A percentile compares a stretch with the other conserved stretches of the same genome.
Evolutionary conservation across 2,888 invertebrate species (phyloP).

Genomic region (Torymus auratus): DNA sequence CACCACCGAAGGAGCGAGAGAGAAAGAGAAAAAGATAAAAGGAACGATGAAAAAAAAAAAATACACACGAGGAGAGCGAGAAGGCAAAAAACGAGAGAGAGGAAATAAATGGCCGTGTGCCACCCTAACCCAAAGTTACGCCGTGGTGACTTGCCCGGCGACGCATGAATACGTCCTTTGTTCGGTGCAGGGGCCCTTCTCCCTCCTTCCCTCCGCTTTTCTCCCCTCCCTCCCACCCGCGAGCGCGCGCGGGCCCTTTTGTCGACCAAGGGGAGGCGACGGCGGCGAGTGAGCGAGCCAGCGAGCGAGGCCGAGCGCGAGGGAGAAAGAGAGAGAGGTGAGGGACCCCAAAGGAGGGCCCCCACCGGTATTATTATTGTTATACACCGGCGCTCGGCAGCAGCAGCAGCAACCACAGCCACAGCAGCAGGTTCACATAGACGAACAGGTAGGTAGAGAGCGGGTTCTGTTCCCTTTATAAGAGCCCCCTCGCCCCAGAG

Average conservation of each 20-base stretch:
- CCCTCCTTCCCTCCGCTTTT: conserved; percentile 28
- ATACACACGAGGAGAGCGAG: too few relatives aligned
- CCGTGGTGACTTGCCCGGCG: conserved; percentile 68
- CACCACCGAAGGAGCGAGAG: too few relatives aligned
- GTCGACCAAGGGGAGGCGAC: conserved; percentile 22
- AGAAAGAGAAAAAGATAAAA: too few relatives aligned
- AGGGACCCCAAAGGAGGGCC: conserved; percentile 47
- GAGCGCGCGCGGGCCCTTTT: conserved; percentile 4
- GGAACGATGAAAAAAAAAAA: too few relatives aligned
- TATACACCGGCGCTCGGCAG: conserved; percentile 11
- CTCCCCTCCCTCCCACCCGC: neutral
- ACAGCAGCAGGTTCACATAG: conserved; percentile 48
- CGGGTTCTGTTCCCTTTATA: too few relatives aligned
- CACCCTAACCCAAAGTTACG: conserved; percentile 67
- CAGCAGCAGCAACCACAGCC: neutral
- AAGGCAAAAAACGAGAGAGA: neutral
- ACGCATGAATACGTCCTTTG: conserved; percentile 71
- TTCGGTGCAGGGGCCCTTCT: conserved; percentile 53
- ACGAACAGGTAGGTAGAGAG: conserved; percentile 41
- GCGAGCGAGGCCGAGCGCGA: neutral
- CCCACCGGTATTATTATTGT: conserved; percentile 39
- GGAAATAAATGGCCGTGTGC: conserved; percentile 37
- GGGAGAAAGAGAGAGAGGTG: conserved; percentile 19
- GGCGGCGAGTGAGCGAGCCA: neutral
- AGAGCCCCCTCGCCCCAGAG: too few relatives aligned